Conservation (phyloP, 2,113 vertebrate genomes). For the Heterotilapia buettikoferi region DNA sequence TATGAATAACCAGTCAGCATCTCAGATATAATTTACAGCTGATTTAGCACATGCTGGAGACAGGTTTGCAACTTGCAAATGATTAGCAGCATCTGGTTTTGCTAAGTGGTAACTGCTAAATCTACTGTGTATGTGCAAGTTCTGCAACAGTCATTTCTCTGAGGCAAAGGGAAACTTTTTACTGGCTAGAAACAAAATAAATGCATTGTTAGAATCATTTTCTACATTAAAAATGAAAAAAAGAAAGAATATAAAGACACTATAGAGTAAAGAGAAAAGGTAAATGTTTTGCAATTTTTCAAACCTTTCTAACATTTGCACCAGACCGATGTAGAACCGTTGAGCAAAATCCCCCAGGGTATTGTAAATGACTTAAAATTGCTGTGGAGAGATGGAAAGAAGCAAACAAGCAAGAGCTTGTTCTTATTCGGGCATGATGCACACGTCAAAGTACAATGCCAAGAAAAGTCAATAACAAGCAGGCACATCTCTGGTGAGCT, state of each 20-base stretch:
- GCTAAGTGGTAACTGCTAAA: not conserved
- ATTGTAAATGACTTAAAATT: not conserved
- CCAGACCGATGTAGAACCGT: not conserved
- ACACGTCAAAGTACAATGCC: not conserved
- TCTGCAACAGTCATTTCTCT: not conserved
- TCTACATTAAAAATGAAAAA: not conserved
- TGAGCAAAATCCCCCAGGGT: not conserved
- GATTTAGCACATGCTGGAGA: not conserved
- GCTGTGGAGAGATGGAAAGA: not conserved
- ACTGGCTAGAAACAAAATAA: not conserved
- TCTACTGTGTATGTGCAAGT: not conserved
- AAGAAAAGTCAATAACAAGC: not conserved
- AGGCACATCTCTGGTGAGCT: not conserved
- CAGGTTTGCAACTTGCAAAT: not conserved
- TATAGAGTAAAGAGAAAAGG: not conserved
- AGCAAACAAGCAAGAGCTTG: constrained; percentile 30
- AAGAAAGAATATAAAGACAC: not conserved
- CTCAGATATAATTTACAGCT: not conserved
- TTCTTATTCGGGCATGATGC: constrained; percentile 8
- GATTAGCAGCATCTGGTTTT: constrained; percentile 14
- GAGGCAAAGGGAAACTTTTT: not conserved
- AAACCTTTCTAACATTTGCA: not conserved
- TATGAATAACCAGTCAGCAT: not conserved
- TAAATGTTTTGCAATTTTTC: not conserved
- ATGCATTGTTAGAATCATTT: not conserved